Evolutionary conservation across 2,888 invertebrate species (phyloP), one percentile per base, ranked within the genome.

Genomic region (Bombyx huttoni): DNA sequence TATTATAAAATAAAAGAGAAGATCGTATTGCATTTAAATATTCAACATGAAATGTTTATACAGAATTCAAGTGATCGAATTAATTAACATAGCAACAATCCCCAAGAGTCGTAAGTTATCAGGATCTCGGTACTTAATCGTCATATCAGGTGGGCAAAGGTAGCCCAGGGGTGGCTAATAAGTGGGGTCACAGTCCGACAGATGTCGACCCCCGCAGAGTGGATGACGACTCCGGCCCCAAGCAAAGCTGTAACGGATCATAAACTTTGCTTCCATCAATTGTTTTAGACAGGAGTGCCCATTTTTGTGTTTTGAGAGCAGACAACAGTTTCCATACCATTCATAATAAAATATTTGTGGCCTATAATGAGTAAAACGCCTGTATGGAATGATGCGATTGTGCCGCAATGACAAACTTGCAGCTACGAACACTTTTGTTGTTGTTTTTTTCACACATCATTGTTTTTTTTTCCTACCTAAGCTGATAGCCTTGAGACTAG

Each of bases 121-220:
- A 47, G 50, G 50, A 51, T 48, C 51, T 49, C 34, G 53, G 51
- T 51, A 54, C 53, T 50, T 51, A 50, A 55, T 58, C 48, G 49
- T 49, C 49, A 56, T 55, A 57, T 61, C 66, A 68, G 70, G 70
- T 70, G 69, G 59, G 61, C 54, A 53, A 59, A 66, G 68, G 40
- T 40, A 40, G 12, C 9, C 9, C 40, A 40, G 40, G 40, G 40
- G 50, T 51, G 24, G 24, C 24, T 24, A 51, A 49, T 55, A 56
- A 56, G 56, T 56, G 65, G 76, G 74, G 70, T 67, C 61, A 58
- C 56, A 61, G 67, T 57, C 62, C 71, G 78, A 77, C 88, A 88
- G 88, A 88, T 88, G 89, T 77, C 74, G 73, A 70, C 86, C 85
- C 89, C 89, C 63, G 83, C 72, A 49, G 87, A 52, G 85, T 70